Conservation (phyloP, 2,797 vertebrate species). For the Columba guinea region DNA sequence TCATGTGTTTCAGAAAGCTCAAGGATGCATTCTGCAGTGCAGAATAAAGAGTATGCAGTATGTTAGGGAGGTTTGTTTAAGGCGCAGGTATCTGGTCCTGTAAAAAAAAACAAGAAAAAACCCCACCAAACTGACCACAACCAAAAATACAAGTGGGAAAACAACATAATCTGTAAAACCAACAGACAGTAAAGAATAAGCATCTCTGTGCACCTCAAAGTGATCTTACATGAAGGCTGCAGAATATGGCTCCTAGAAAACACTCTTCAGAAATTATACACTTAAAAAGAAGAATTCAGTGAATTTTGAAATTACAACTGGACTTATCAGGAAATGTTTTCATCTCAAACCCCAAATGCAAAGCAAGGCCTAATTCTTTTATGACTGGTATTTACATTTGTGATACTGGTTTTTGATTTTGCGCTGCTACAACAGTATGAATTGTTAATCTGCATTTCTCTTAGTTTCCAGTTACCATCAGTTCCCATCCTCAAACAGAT, state of each 20-base stretch:
- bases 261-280: neutral
- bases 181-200: neutral
- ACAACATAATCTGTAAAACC: neutral
- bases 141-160: neutral
- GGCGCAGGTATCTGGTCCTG: neutral
- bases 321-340: neutral
- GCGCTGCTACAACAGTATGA: neutral
- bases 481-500: neutral
- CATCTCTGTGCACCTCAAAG: neutral
- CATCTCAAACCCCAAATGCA: neutral
- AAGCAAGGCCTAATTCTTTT: neutral
- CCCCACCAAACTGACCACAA: neutral
- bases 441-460: neutral
- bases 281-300: neutral
- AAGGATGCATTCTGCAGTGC: neutral
- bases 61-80: neutral
- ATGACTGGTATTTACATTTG: neutral
- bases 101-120: neutral
- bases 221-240: neutral
- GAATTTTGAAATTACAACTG: neutral
- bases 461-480: neutral
- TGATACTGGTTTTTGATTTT: neutral
- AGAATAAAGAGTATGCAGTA: rapidly evolving
- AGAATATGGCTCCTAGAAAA: neutral
- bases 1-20: neutral